A percentile compares a stretch with the other conserved stretches of the same genome.
Conservation (phyloP, 2,797 vertebrate genomes). For the Neosalanx taihuensis region DNA sequence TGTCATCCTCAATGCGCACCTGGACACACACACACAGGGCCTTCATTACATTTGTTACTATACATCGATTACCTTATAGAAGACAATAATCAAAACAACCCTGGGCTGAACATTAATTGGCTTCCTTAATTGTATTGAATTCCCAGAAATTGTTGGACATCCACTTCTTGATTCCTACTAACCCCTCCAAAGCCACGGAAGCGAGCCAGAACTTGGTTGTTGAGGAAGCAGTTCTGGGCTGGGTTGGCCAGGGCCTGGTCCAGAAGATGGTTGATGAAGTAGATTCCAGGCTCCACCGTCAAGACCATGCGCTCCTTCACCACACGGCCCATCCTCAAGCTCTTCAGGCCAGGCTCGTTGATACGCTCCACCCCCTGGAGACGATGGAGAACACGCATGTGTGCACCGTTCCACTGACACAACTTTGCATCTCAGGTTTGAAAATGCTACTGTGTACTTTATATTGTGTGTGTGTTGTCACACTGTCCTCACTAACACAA, state of each 20-base stretch:
- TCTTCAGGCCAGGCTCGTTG: slow-evolving; percentile 81
- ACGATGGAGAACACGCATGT: neutral
- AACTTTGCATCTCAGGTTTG: neutral
- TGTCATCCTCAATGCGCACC: slow-evolving; percentile 95
- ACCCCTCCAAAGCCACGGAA: slow-evolving; percentile 91
- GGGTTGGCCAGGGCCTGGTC: slow-evolving; percentile 83
- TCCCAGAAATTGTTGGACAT: neutral
- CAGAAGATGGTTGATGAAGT: slow-evolving; percentile 93
- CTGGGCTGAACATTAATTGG: neutral
- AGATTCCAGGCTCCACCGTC: slow-evolving; percentile 92
- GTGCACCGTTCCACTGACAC: neutral
- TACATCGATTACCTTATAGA: no score
- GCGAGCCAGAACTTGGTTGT: slow-evolving; percentile 76
- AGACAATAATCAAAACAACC: neutral
- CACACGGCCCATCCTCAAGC: slow-evolving; percentile 82
- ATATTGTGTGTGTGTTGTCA: neutral
- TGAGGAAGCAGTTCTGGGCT: slow-evolving; percentile 82
- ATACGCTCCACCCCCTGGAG: slow-evolving; percentile 81
- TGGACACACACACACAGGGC: slow-evolving; percentile 44
- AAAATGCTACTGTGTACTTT: neutral
- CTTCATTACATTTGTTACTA: no score
- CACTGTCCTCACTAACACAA: neutral
- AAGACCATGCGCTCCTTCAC: slow-evolving; percentile 91
- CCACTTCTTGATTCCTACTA: slow-evolving; percentile 54
- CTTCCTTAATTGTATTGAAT: neutral